Conservation (phyloP, 2,888 invertebrate species). For the Baronia brevicornis region DNA sequence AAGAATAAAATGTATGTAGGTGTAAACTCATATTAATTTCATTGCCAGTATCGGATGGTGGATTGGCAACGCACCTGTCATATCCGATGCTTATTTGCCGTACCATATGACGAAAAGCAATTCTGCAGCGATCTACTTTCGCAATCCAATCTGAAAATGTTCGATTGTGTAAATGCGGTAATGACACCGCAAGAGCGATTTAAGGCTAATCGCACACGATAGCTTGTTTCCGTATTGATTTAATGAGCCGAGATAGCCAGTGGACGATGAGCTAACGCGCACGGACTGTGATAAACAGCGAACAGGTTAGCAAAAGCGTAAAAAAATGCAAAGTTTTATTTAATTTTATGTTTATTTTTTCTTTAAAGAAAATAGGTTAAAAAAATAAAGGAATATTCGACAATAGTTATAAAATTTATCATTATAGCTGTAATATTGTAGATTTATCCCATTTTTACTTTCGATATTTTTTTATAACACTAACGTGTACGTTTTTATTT, state of each 20-base stretch:
- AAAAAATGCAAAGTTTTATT: too few relatives aligned
- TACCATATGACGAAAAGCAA: constrained; percentile 64
- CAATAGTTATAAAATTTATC: too few relatives aligned
- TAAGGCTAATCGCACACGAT: constrained; percentile 10
- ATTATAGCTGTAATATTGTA: too few relatives aligned
- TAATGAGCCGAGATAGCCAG: constrained; percentile 27
- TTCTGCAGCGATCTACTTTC: constrained; percentile 59
- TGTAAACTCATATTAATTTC: background rate
- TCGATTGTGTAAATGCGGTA: constrained; percentile 61
- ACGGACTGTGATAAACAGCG: too few relatives aligned
- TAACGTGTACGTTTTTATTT: too few relatives aligned
- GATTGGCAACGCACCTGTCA: constrained; percentile 1
- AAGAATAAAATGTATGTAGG: background rate
- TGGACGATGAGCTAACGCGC: constrained; percentile 27
- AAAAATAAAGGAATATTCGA: too few relatives aligned
- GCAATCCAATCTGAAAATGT: constrained; percentile 57
- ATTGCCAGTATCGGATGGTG: background rate
- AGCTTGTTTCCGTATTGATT: constrained; percentile 26
- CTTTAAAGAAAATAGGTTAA: too few relatives aligned
- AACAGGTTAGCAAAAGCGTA: too few relatives aligned
- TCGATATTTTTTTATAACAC: too few relatives aligned
- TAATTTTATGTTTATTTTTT: too few relatives aligned
- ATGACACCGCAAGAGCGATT: constrained; percentile 45
- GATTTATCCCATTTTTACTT: too few relatives aligned
- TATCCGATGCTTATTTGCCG: constrained; percentile 32